A percentile compares a stretch with the other conserved stretches of the same genome.
Evolutionary conservation across 2,888 invertebrate genomes (phyloP).

Genomic region (Steinernema hermaphroditum): DNA sequence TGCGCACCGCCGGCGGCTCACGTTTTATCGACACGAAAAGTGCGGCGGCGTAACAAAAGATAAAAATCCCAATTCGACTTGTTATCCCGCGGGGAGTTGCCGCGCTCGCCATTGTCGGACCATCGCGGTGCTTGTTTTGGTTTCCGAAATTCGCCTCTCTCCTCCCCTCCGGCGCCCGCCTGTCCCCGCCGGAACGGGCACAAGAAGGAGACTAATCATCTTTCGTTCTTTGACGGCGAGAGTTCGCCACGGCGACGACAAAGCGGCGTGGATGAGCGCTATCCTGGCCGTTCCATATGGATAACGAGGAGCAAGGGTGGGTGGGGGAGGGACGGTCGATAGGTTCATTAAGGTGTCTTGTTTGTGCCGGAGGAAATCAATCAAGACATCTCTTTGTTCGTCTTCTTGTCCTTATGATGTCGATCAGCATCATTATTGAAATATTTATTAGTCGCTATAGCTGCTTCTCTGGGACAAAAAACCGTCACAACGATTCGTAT

Average conservation of each 20-base stretch:
- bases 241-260: not conserved
- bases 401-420: too few species aligned
- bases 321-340: too few species aligned
- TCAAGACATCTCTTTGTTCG: too few species aligned
- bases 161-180: not conserved
- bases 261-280: not conserved
- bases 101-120: not conserved
- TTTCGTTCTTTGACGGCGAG: not conserved
- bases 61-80: not conserved
- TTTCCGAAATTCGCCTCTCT: not conserved
- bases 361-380: too few species aligned
- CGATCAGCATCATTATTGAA: too few species aligned
- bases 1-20: not conserved
- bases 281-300: too few species aligned
- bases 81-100: constrained; percentile 2
- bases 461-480: too few species aligned
- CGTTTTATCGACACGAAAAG: not conserved
- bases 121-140: constrained; percentile 21
- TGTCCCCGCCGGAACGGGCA: not conserved
- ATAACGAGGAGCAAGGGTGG: too few species aligned
- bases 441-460: too few species aligned
- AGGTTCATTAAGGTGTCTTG: too few species aligned
- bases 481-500: too few species aligned
- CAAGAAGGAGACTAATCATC: not conserved
- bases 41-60: not conserved